A percentile compares a stretch with the other conserved stretches of the same genome.
Evolutionary conservation across 2,113 vertebrate genomes (phyloP).

Genomic region (Neoarius graeffei): DNA sequence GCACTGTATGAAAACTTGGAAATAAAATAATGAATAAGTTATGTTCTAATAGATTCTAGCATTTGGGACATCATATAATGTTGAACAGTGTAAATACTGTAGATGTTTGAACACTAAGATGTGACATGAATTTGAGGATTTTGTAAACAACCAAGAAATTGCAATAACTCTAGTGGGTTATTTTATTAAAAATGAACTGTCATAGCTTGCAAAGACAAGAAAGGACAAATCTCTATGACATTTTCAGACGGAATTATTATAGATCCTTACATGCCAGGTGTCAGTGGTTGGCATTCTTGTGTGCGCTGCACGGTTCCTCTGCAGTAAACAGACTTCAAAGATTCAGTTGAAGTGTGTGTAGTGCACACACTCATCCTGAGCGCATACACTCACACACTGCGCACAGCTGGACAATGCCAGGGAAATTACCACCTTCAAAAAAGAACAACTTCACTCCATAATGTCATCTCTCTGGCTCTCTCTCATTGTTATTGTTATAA

Average conservation of each 20-base stretch:
- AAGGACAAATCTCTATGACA: constrained; percentile 72
- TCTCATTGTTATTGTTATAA: not conserved
- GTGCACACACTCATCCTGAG: constrained; percentile 52
- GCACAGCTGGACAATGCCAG: constrained; percentile 45
- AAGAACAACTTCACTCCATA: constrained; percentile 52
- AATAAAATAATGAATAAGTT: not conserved
- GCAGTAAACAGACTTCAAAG: constrained; percentile 78
- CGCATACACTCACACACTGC: constrained; percentile 33
- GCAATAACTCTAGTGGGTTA: constrained; percentile 9
- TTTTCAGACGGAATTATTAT: constrained; percentile 66
- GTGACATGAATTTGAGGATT: not conserved
- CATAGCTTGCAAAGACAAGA: constrained; percentile 62
- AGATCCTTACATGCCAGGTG: constrained; percentile 78
- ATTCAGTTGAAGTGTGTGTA: constrained; percentile 41
- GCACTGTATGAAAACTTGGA: not conserved
- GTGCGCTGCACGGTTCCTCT: constrained; percentile 71
- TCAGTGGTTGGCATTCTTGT: constrained; percentile 73
- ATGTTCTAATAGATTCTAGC: not conserved
- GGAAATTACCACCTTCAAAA: constrained; percentile 49
- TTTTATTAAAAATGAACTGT: constrained; percentile 31
- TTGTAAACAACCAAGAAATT: not conserved
- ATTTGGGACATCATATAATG: not conserved
- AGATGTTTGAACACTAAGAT: not conserved
- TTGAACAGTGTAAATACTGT: not conserved
- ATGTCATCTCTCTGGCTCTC: constrained; percentile 50